A percentile compares a stretch with the other conserved stretches of the same genome.
phyloP scores from a whole-genome alignment of 2,888 invertebrate species.

The Apoderus coryli region DNA sequence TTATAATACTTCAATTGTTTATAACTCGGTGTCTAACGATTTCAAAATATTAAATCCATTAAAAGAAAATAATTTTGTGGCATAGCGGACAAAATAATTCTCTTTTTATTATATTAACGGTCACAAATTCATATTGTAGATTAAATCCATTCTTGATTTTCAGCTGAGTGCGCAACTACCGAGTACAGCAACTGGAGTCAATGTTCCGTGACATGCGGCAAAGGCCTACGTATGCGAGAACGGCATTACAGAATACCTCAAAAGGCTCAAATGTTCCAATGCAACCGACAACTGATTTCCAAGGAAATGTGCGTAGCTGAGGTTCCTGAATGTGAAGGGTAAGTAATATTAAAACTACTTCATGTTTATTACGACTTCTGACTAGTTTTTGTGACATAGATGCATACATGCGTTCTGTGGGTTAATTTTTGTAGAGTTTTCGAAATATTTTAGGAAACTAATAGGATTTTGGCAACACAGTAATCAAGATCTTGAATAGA shows the following conservation, averaged over 20 bases:
- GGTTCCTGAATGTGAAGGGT: constrained; percentile 56
- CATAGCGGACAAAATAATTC: too few species aligned
- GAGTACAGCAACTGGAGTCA: constrained; percentile 64
- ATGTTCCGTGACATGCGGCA: constrained; percentile 80
- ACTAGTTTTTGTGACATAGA: too few species aligned
- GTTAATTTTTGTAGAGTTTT: too few species aligned
- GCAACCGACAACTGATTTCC: constrained; percentile 59
- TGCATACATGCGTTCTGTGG: constrained; percentile 2
- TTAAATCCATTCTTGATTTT: constrained; percentile 15
- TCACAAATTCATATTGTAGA: constrained; percentile 24
- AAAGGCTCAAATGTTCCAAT: constrained; percentile 55
- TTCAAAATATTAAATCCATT: too few species aligned
- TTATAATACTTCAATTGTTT: neutral
- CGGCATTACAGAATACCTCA: constrained; percentile 55
- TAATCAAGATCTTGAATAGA: too few species aligned
- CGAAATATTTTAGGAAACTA: too few species aligned
- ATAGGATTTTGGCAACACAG: too few species aligned
- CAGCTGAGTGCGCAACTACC: constrained; percentile 68
- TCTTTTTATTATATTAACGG: too few species aligned
- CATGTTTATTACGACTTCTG: neutral
- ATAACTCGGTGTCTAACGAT: too few species aligned
- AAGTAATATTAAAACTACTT: constrained; percentile 29
- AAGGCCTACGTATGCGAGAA: constrained; percentile 67
- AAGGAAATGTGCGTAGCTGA: constrained; percentile 84
- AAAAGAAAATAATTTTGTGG: too few species aligned